phyloP scores from a whole-genome alignment of 2,888 invertebrate species.

The Coenonympha glycerion region DNA sequence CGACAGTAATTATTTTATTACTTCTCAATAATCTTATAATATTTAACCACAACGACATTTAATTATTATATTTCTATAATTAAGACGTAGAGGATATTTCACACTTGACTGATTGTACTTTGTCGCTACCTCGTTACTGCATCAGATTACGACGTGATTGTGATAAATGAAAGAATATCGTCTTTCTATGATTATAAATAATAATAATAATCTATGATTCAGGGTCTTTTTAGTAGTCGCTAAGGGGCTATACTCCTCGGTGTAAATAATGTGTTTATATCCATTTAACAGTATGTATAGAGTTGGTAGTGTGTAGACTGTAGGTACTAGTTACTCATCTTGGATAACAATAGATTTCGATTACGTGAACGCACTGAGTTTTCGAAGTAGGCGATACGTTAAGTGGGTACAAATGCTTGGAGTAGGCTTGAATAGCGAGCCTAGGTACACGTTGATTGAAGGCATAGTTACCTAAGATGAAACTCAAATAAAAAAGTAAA shows the following conservation, averaged over 20 bases:
- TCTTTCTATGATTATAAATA: too few relatives aligned
- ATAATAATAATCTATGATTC: background rate
- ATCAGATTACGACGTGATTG: background rate
- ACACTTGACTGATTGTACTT: slow-evolving; percentile 7
- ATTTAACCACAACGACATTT: slow-evolving; percentile 29
- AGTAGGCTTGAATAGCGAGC: too few relatives aligned
- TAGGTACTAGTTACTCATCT: slow-evolving; percentile 6
- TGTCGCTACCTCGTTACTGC: background rate
- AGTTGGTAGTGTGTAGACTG: background rate
- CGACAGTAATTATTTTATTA: slow-evolving; percentile 16
- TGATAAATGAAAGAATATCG: background rate
- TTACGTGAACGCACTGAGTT: slow-evolving; percentile 28
- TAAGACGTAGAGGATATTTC: slow-evolving; percentile 38
- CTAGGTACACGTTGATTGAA: slow-evolving; percentile 17
- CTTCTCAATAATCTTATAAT: slow-evolving; percentile 12
- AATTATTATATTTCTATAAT: slow-evolving; percentile 37
- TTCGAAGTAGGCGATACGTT: slow-evolving; percentile 23
- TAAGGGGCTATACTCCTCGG: too few relatives aligned
- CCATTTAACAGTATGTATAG: too few relatives aligned
- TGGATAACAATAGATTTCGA: slow-evolving; percentile 28
- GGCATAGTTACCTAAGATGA: slow-evolving; percentile 5
- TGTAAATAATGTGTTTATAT: too few relatives aligned
- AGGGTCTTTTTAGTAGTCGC: too few relatives aligned
- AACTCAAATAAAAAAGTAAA: background rate
- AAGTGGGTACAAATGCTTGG: slow-evolving; percentile 21